A percentile compares a stretch with the other conserved stretches of the same genome.
These are phyloP conservation scores for Drosophila bifasciata DNA, from an alignment of 1,140 invertebrate genomes.

Conservation along the genomic window DNA sequence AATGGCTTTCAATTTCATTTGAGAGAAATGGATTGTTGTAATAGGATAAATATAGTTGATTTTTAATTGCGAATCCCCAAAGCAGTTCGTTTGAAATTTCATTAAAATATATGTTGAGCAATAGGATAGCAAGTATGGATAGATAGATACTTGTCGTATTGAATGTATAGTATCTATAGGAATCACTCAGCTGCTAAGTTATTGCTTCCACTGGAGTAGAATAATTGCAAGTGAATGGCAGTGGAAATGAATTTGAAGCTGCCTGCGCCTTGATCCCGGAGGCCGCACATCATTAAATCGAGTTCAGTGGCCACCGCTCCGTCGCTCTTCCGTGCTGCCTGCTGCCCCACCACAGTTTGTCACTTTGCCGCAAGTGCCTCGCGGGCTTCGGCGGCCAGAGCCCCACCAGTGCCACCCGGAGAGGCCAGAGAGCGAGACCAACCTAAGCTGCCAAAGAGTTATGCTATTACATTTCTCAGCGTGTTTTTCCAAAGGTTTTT, in stretches of 20 bases:
- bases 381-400: conserved; percentile 14
- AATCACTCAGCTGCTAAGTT: conserved; percentile 24
- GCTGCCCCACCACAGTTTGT: conserved; percentile 58
- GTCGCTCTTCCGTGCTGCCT: too few species aligned
- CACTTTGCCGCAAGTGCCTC: conserved; percentile 53
- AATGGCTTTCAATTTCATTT: neutral
- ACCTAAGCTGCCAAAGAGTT: conserved; percentile 76
- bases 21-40: too few species aligned
- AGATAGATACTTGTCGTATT: conserved; percentile 9
- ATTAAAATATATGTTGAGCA: too few species aligned
- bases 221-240: conserved; percentile 40
- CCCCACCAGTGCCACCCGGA: neutral
- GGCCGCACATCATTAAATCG: conserved; percentile 51
- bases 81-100: too few species aligned
- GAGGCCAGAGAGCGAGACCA: conserved; percentile 24
- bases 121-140: too few species aligned
- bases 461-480: conserved; percentile 77
- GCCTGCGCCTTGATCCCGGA: conserved; percentile 9
- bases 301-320: conserved; percentile 43
- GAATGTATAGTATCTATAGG: conserved; percentile 1
- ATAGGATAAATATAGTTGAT: too few species aligned
- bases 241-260: conserved; percentile 41
- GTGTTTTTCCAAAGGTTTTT: conserved; percentile 43
- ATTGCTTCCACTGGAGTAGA: conserved; percentile 17
- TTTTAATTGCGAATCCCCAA: too few species aligned